Base-by-base conservation (phyloP, 2,888 invertebrate genomes). In the Lasioglossum figueresi region DNA sequence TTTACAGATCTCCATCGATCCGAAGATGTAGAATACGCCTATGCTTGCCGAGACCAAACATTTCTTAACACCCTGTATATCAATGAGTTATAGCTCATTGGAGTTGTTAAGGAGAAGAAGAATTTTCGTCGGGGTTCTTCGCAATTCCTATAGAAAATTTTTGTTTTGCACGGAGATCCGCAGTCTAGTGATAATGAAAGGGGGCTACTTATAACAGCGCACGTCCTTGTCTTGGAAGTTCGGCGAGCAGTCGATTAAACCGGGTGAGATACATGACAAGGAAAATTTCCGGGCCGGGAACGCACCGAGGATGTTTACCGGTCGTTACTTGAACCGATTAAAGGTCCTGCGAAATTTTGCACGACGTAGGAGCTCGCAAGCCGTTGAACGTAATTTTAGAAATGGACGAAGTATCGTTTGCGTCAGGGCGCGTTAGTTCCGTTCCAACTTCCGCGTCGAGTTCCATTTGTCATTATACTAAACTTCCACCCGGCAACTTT, bases 381-480 rank as follows among this genome's bases (percentile, higher is more conserved):
- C 23, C 63, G 83, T 45, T 72, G 52, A 66, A 71, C 77, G 81
- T 86, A 85, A 86, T 86, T 86, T 86, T 85, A 34, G 85, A 79
- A 85, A 85, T 85, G 85, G 78, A 85, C 72, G 72, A 76, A 76
- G 79, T 81, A 78, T 86, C 73, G 78, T 79, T 82, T 79, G 74
- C 74, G 78, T 79, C 82, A 19, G 40, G 45, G 37, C 63, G 80
- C 71, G 75, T 84, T 84, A 78, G 80, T 74, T 78, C 76, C 40
- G 59, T 73, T 76, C 52, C 73, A 85, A 86, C 78, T 85, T 81
- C 81, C 70, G 27, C 72, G 16, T 16, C 43, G 59, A 52, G 78
- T 73, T 76, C 81, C 79, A 81, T 85, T 86, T 81, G 85, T 85
- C 85, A 81, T 85, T 81, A 45, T 66, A 59, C 76, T 45, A 71